phyloP scores from a whole-genome alignment of 2,113 vertebrate species.

The Callipepla squamata region DNA sequence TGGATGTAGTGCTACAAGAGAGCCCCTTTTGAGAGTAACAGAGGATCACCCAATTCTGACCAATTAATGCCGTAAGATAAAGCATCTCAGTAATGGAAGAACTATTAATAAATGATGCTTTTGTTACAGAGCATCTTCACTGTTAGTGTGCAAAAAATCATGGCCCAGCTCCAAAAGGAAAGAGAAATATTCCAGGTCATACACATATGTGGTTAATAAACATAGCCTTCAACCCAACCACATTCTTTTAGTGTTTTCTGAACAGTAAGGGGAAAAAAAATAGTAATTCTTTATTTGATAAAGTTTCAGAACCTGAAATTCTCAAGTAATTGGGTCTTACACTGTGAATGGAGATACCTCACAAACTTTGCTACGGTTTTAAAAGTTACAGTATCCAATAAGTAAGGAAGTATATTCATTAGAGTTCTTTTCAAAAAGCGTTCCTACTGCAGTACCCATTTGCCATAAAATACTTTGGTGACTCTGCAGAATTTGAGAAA shows the following conservation, averaged over 20 bases:
- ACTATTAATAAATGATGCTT: slow-evolving; percentile 8
- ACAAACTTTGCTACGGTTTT: neutral
- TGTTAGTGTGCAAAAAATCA: neutral
- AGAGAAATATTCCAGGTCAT: neutral
- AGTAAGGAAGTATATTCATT: neutral
- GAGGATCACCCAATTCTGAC: neutral
- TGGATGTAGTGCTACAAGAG: neutral
- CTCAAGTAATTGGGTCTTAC: neutral
- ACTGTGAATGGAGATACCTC: neutral
- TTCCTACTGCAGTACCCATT: neutral
- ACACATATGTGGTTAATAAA: neutral
- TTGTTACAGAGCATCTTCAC: neutral
- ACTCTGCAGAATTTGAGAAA: neutral
- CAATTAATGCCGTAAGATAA: neutral
- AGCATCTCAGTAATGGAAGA: neutral
- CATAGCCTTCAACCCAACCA: neutral
- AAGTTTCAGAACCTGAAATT: neutral
- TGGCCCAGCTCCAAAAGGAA: slow-evolving; percentile 11
- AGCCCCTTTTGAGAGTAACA: neutral
- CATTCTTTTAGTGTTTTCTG: neutral
- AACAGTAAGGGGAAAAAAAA: neutral
- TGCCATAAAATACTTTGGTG: neutral
- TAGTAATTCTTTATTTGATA: neutral
- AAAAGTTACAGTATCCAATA: neutral
- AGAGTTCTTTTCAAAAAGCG: neutral